Conservation (phyloP, 2,113 vertebrate species). For the Amia ocellicauda region DNA sequence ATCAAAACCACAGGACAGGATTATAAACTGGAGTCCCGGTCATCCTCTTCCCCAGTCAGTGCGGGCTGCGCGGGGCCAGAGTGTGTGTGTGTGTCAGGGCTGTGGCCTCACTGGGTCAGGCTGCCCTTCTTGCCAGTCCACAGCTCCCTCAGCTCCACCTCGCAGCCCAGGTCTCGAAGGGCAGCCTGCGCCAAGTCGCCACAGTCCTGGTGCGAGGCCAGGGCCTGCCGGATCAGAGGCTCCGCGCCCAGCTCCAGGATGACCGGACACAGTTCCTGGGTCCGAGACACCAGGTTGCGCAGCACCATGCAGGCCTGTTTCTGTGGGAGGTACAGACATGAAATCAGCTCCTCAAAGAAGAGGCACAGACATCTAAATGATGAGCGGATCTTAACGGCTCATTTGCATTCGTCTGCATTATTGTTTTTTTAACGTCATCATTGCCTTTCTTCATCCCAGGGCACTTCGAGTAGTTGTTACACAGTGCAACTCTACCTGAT, state of each 20-base stretch:
- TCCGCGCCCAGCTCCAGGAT: conserved; percentile 92
- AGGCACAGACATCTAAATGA: neutral
- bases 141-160: conserved; percentile 84
- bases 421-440: too few species aligned
- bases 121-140: conserved; percentile 91
- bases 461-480: too few species aligned
- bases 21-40: too few species aligned
- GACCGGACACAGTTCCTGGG: conserved; percentile 63
- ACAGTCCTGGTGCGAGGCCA: conserved; percentile 73
- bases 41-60: too few species aligned
- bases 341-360: neutral
- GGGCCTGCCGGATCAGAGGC: conserved; percentile 75
- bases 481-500: too few species aligned
- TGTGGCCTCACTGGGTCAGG: conserved; percentile 65
- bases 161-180: conserved; percentile 87
- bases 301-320: conserved; percentile 92
- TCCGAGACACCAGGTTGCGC: conserved; percentile 83
- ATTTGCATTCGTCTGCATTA: too few species aligned
- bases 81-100: too few species aligned
- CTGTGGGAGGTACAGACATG: conserved; percentile 48
- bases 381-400: too few species aligned
- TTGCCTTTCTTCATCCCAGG: too few species aligned
- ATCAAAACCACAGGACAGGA: too few species aligned
- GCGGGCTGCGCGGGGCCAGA: too few species aligned
- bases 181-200: conserved; percentile 81